phyloP scores from a whole-genome alignment of 2,113 vertebrate species.

The Pseudorectes ferrugineus region DNA sequence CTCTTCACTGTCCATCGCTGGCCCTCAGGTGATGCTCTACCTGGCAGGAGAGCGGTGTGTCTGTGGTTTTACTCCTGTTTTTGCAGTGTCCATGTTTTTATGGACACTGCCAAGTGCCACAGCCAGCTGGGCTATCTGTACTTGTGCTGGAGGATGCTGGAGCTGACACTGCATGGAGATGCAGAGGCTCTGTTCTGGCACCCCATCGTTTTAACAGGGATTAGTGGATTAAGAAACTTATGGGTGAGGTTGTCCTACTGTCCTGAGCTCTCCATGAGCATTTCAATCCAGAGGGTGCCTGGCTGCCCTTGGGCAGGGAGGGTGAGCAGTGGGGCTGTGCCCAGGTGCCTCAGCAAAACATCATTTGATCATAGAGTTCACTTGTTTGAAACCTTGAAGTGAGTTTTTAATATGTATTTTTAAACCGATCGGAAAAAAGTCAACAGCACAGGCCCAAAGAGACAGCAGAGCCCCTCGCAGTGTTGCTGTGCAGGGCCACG shows the following conservation, averaged over 20 bases:
- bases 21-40: not conserved
- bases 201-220: not conserved
- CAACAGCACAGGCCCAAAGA: not conserved
- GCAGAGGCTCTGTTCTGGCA: not conserved
- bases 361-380: not conserved
- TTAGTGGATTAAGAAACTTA: not conserved
- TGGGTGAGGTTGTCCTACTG: not conserved
- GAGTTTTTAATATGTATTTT: not conserved
- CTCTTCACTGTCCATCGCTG: fast-evolving
- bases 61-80: not conserved
- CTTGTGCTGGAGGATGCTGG: not conserved
- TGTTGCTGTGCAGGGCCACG: not conserved
- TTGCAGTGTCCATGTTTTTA: fast-evolving
- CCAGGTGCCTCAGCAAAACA: not conserved
- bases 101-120: not conserved
- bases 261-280: not conserved
- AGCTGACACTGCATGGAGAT: not conserved
- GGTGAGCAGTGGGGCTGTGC: not conserved
- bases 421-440: not conserved
- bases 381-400: not conserved
- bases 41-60: not conserved
- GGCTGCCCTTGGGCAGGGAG: not conserved
- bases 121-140: not conserved
- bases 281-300: not conserved
- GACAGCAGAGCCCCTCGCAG: not conserved